Evolutionary conservation across 1,140 invertebrate genomes (phyloP).

Genomic region (Charaxes varanes): DNA sequence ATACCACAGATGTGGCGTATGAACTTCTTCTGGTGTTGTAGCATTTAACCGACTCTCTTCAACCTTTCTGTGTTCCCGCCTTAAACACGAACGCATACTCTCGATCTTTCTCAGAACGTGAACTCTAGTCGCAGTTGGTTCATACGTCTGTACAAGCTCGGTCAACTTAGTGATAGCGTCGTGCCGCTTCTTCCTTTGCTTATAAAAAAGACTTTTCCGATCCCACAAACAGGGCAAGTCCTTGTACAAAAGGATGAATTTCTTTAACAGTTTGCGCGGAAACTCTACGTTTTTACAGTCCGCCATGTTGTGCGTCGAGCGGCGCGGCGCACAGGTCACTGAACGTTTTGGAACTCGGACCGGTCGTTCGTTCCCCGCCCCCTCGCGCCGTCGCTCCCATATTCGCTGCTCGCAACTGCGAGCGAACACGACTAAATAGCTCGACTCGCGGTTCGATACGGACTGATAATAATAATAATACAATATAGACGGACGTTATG

Average conservation of each 20-base stretch:
- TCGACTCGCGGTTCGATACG: too few species aligned
- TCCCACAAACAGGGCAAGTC: slow-evolving; percentile 51
- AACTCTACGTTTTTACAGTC: slow-evolving; percentile 37
- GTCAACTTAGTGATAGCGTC: slow-evolving; percentile 49
- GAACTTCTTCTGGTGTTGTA: slow-evolving; percentile 31
- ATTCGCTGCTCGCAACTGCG: neutral
- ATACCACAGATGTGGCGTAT: slow-evolving; percentile 52
- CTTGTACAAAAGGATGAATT: slow-evolving; percentile 48
- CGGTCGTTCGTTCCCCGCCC: slow-evolving; percentile 3
- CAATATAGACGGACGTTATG: too few species aligned
- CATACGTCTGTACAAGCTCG: slow-evolving; percentile 42
- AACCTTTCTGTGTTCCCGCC: slow-evolving; percentile 46
- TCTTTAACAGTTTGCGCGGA: slow-evolving; percentile 44
- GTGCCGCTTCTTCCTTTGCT: slow-evolving; percentile 43
- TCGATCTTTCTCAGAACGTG: slow-evolving; percentile 58
- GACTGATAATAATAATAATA: too few species aligned
- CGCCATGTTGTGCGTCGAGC: slow-evolving; percentile 46
- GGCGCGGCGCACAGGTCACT: slow-evolving; percentile 58
- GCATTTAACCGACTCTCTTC: slow-evolving; percentile 32
- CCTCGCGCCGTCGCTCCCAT: slow-evolving; percentile 3
- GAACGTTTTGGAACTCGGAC: slow-evolving; percentile 29
- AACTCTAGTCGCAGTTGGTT: slow-evolving; percentile 45
- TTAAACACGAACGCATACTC: slow-evolving; percentile 51
- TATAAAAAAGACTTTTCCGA: slow-evolving; percentile 34
- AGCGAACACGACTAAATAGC: too few species aligned